A percentile compares a stretch with the other conserved stretches of the same genome.
phyloP scores from a whole-genome alignment of 2,797 vertebrate genomes.

The Melopsittacus undulatus region DNA sequence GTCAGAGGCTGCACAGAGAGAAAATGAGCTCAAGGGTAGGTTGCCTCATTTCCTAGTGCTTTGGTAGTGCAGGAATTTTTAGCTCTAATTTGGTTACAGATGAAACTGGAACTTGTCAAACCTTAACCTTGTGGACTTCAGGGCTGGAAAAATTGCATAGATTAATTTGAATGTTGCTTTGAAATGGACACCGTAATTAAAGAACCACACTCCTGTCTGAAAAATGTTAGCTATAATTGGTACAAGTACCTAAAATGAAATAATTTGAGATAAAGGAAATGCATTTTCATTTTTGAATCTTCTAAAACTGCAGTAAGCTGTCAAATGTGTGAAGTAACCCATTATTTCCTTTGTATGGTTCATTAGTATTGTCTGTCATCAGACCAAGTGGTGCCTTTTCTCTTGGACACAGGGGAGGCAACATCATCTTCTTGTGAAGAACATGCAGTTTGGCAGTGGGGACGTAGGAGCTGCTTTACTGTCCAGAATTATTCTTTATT shows the following conservation, averaged over 20 bases:
- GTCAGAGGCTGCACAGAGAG: fast-evolving
- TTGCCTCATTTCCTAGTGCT: not conserved
- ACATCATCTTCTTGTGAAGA: not conserved
- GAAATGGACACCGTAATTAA: constrained; percentile 1
- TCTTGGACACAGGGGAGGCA: not conserved
- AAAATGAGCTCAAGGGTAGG: not conserved
- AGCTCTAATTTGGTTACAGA: not conserved
- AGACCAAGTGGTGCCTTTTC: not conserved
- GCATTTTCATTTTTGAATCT: constrained; percentile 37
- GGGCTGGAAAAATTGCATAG: not conserved
- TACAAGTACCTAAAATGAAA: constrained; percentile 1
- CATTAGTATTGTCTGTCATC: constrained; percentile 42
- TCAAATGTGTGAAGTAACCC: constrained; percentile 38
- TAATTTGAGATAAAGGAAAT: constrained; percentile 14
- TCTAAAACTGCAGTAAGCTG: constrained; percentile 37
- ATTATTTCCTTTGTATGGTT: constrained; percentile 51
- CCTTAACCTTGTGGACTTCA: not conserved
- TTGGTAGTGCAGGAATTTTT: not conserved
- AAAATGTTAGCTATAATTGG: constrained; percentile 36
- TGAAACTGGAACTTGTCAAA: not conserved
- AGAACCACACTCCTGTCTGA: not conserved
- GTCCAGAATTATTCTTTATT: not conserved
- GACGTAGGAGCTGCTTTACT: not conserved
- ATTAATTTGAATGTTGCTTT: constrained; percentile 30
- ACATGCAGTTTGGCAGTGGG: not conserved